phyloP scores from a whole-genome alignment of 2,888 invertebrate genomes.

The Euplexia lucipara region DNA sequence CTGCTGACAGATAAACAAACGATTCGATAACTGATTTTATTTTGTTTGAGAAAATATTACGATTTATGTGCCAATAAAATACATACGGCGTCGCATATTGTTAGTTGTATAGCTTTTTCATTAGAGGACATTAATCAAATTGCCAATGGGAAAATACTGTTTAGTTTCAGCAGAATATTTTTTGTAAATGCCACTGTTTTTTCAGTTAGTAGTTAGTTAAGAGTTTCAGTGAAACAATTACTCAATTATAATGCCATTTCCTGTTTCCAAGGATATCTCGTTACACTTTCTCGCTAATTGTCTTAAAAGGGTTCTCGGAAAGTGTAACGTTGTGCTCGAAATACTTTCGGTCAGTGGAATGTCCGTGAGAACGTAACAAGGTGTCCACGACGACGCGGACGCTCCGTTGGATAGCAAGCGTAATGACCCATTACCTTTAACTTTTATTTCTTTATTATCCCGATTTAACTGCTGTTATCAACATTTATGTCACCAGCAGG shows the following conservation, averaged over 20 bases:
- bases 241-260: slow-evolving; percentile 51
- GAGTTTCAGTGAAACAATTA: slow-evolving; percentile 25
- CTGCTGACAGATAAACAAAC: slow-evolving; percentile 77
- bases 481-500: slow-evolving; percentile 79
- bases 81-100: slow-evolving; percentile 43
- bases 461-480: slow-evolving; percentile 79
- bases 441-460: slow-evolving; percentile 79
- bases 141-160: slow-evolving; percentile 32
- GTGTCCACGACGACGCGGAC: slow-evolving; percentile 73
- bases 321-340: slow-evolving; percentile 77
- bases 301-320: slow-evolving; percentile 76
- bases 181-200: not conserved
- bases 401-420: slow-evolving; percentile 74
- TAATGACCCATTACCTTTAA: slow-evolving; percentile 82
- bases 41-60: slow-evolving; percentile 70
- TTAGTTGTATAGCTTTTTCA: slow-evolving; percentile 49
- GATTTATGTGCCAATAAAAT: slow-evolving; percentile 64
- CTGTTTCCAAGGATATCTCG: slow-evolving; percentile 64
- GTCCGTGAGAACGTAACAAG: slow-evolving; percentile 84
- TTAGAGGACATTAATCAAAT: slow-evolving; percentile 48
- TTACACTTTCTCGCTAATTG: slow-evolving; percentile 70
- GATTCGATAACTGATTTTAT: slow-evolving; percentile 76
- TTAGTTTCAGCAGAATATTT: slow-evolving; percentile 15
- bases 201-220: not conserved
- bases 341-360: slow-evolving; percentile 75